Evolutionary conservation across 2,113 vertebrate species (phyloP).

Genomic region (Lepus timidus): DNA sequence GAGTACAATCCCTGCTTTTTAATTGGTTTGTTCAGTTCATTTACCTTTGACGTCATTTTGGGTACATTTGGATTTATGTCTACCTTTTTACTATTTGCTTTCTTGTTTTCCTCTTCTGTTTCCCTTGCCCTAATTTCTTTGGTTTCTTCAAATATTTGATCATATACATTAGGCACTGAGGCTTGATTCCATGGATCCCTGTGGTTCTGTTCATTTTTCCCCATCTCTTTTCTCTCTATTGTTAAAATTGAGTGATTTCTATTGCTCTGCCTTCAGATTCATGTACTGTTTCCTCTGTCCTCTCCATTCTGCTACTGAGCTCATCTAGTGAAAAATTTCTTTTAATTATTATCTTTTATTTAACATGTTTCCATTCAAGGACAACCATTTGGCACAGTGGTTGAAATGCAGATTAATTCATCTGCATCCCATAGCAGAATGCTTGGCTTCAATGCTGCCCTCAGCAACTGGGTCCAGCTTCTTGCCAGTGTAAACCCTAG

Average conservation of each 20-base stretch:
- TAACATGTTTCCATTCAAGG: neutral
- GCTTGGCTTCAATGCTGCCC: no score
- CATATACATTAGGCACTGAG: neutral
- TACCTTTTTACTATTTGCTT: slow-evolving; percentile 13
- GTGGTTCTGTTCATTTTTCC: neutral
- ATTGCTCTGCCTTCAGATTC: neutral
- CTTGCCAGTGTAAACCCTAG: no score
- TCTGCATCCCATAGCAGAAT: no score
- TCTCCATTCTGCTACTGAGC: neutral
- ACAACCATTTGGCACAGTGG: no score
- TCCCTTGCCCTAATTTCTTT: slow-evolving; percentile 11
- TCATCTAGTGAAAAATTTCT: neutral
- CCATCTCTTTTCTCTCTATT: neutral
- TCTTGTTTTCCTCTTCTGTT: neutral
- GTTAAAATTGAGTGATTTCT: slow-evolving; percentile 18
- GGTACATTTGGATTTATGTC: neutral
- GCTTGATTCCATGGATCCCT: neutral
- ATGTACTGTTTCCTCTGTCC: neutral
- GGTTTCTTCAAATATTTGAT: neutral
- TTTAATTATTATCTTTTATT: slow-evolving; percentile 21
- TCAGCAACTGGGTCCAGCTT: no score
- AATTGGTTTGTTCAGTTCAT: neutral
- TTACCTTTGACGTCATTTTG: neutral
- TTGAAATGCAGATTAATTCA: no score
- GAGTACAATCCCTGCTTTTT: neutral